Evolutionary conservation across 2,888 invertebrate genomes (phyloP), one percentile per base, ranked within the genome.

Genomic region (Azorinus chamasolen): DNA sequence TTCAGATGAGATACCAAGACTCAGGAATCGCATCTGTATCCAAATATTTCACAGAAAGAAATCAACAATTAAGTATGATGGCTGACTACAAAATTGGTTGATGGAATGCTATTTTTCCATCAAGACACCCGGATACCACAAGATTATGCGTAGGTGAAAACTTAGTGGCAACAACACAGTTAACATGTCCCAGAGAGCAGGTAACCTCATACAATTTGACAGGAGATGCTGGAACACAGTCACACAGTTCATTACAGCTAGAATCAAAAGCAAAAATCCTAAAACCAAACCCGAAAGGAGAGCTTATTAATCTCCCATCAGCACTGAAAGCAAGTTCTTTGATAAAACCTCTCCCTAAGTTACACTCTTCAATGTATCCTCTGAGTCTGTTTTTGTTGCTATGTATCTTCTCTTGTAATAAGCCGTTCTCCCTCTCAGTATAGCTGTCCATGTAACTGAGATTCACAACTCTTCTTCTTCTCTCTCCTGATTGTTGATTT

Each of bases 251-350:
- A 59, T 96, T 95, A 91, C 97, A 97, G 57, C 95, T 94, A 10
- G 95, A 94, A 87, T 96, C 95, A 86, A 98, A 96, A 0, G 96
- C 96, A 25, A 98, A 93, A 3, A 98, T 94, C n/a, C 98, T 94
- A 75, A 98, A 95, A 37, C 98, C 98, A 88, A 95, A 96, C 0
- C 96, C 96, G 92, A 96, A 97, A 0, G 98, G 98, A 0, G 98
- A 98, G 90, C 97, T 97, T 32, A 98, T 96, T 12, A 98, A 93
- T 58, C 98, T 95, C 0, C 98, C 98, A 92, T 98, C 98, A 1
- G 96, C 94, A 0, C 97, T 97, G 93, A 97, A 98, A 88, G 97
- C 97, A 53, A 97, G 94, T 91, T 98, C 98, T 93, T 98, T 98
- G 66, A 98, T 98, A 87, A 96, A 97, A 0, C 97, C 98, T 82